A percentile compares a stretch with the other conserved stretches of the same genome.
Conservation (phyloP, 2,797 vertebrate species). For the Ispidina picta region DNA sequence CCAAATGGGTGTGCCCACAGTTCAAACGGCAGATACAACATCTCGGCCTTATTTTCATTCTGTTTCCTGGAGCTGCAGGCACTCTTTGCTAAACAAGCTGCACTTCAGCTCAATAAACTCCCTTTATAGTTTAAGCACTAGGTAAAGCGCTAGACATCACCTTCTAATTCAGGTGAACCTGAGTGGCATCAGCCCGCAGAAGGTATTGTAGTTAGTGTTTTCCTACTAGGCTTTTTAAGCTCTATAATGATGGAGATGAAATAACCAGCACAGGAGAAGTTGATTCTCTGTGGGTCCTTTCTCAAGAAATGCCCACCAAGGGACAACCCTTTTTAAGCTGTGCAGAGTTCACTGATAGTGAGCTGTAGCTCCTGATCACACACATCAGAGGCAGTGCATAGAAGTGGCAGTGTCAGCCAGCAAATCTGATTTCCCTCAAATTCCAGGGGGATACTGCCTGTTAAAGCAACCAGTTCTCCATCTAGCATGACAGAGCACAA, state of each 20-base stretch:
- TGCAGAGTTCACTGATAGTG: not conserved
- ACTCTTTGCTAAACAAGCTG: not conserved
- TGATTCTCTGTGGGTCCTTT: not conserved
- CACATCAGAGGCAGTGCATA: not conserved
- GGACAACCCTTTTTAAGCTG: not conserved
- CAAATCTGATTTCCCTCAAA: not conserved
- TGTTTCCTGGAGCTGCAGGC: conserved; percentile 44
- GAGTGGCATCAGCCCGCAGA: not conserved
- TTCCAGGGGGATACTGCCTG: not conserved
- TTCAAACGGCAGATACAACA: not conserved
- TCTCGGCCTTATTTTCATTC: conserved; percentile 31
- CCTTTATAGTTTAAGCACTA: not conserved
- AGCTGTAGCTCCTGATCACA: not conserved
- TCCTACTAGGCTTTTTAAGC: not conserved
- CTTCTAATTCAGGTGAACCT: not conserved
- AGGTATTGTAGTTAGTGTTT: not conserved
- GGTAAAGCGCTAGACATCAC: not conserved
- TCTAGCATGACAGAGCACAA: not conserved
- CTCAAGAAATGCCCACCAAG: not conserved
- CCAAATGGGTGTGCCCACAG: conserved; percentile 15
- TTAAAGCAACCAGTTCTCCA: not conserved
- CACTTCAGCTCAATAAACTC: conserved; percentile 1
- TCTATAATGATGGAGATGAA: not conserved
- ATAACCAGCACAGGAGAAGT: not conserved
- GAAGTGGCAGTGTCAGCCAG: not conserved